phyloP scores from a whole-genome alignment of 1,140 invertebrate species.

The Pseudomyrmex pallidus region DNA sequence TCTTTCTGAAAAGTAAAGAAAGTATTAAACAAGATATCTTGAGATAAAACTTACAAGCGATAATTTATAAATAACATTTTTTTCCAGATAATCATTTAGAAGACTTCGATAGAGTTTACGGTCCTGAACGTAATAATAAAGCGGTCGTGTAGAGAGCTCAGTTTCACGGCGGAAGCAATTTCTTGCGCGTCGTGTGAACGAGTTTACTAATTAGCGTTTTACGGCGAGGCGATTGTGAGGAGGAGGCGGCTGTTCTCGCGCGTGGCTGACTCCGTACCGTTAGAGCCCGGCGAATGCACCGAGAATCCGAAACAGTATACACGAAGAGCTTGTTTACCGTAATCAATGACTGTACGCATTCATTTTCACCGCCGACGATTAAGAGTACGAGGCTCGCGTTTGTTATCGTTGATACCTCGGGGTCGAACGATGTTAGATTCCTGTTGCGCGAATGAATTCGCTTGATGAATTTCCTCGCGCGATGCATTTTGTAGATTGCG shows the following conservation, averaged over 20 bases:
- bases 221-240: slow-evolving; percentile 46
- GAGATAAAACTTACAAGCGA: too few species aligned
- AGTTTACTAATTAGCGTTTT: slow-evolving; percentile 67
- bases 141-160: slow-evolving; percentile 3
- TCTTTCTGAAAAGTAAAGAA: too few species aligned
- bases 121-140: slow-evolving; percentile 26
- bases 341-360: slow-evolving; percentile 63
- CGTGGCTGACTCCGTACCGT: slow-evolving; percentile 54
- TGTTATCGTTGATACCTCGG: slow-evolving; percentile 32
- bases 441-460: slow-evolving; percentile 24
- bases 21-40: too few species aligned
- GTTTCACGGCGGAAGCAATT: slow-evolving; percentile 3
- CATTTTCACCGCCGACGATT: slow-evolving; percentile 37
- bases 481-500: slow-evolving; percentile 22
- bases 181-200: slow-evolving; percentile 41
- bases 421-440: background rate
- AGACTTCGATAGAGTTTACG: background rate
- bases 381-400: slow-evolving; percentile 22
- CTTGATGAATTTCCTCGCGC: slow-evolving; percentile 34
- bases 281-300: slow-evolving; percentile 43
- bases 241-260: slow-evolving; percentile 51
- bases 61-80: background rate
- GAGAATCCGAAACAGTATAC: slow-evolving; percentile 71
- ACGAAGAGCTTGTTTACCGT: slow-evolving; percentile 58
- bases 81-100: background rate